Evolutionary conservation across 1,140 invertebrate species (phyloP), one percentile per base, ranked within the genome.

Genomic region (Colletes gigas): DNA sequence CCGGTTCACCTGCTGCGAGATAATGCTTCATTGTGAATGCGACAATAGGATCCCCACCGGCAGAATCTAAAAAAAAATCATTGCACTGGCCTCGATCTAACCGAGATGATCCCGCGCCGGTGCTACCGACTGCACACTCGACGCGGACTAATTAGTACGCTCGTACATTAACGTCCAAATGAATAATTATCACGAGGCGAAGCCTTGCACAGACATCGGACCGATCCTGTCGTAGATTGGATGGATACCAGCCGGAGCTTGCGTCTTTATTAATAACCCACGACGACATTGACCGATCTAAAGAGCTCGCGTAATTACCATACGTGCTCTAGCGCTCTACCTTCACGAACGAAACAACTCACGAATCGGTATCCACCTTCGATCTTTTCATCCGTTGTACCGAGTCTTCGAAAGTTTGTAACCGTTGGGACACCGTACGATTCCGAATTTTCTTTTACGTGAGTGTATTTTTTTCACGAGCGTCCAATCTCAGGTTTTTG

Each of bases 221-320:
- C 82, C 82, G 85, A 89, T 88, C 84, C 83, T 89, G 89, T 89
- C 89, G 81, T 75, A 86, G 86, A 90, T 89, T 83, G 84, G 82
- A 88, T 78, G 85, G 78, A 88, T 84, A 84, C 73, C 67, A 63
- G 55, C 67, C 54, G 59, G 69, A 69, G 52, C 81, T 89, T 84
- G 88, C 89, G 85, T 92, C 91, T 91, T 91, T 92, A 92, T 92
- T 92, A 91, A 91, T 91, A 92, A 91, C 89, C 85, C 81, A 69
- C 79, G 85, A 90, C 88, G 91, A 92, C 91, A 77, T 90, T 92
- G 91, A 91, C 87, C 85, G 90, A 92, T 91, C 91, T 85, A 77
- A 85, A 87, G 87, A 77, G 55, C 85, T 76, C 63, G 83, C 39
- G 82, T 89, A 90, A 92, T 92, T 91, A 91, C 83, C 90, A 90